These are phyloP conservation scores for Entomyzon cyanotis DNA, from an alignment of 2,113 vertebrate species.

Conservation along the genomic window DNA sequence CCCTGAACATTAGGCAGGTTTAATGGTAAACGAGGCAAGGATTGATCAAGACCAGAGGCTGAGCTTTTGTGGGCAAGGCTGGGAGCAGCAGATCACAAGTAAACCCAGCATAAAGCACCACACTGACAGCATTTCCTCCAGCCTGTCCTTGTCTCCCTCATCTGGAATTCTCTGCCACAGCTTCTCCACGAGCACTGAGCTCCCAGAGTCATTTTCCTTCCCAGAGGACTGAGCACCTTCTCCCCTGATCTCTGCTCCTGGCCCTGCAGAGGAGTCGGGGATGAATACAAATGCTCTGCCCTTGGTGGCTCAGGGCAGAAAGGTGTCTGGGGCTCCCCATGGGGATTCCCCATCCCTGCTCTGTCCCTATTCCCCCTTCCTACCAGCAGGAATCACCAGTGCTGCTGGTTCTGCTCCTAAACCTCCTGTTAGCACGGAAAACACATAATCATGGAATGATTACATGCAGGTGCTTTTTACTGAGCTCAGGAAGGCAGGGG, in stretches of 20 bases:
- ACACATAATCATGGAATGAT: no score
- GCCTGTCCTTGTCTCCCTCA: background rate
- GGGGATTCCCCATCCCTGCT: background rate
- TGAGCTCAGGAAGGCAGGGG: no score
- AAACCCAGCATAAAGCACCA: background rate
- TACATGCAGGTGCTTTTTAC: no score
- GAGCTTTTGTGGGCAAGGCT: background rate
- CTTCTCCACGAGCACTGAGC: accelerated
- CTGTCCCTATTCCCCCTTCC: background rate
- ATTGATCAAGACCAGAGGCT: background rate
- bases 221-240: background rate
- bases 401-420: background rate
- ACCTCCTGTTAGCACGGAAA: background rate
- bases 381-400: background rate
- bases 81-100: background rate
- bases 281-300: background rate
- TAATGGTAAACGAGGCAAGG: background rate
- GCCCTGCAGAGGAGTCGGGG: background rate
- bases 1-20: background rate
- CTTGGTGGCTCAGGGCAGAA: background rate
- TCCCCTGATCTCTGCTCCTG: background rate
- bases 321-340: background rate
- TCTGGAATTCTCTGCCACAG: background rate
- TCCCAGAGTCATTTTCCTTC: background rate
- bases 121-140: background rate